phyloP scores from a whole-genome alignment of 1,140 invertebrate species.

The Drosophila parabipectinata region DNA sequence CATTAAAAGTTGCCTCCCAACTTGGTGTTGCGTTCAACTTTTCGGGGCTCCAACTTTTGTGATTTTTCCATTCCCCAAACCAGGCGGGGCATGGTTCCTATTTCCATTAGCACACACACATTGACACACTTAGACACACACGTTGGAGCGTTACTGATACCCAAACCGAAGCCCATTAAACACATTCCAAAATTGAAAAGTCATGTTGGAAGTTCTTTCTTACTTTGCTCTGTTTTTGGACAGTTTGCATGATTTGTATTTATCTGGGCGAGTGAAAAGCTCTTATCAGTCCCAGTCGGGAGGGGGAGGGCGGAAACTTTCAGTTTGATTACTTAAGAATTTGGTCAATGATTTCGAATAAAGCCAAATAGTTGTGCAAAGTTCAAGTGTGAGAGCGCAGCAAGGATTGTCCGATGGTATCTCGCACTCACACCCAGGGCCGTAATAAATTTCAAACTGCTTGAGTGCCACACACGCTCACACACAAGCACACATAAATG shows the following conservation, averaged over 20 bases:
- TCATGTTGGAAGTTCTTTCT: constrained; percentile 48
- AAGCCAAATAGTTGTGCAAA: constrained; percentile 48
- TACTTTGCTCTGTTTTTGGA: constrained; percentile 31
- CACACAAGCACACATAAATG: constrained; percentile 14
- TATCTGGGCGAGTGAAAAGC: constrained; percentile 71
- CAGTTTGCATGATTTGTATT: constrained; percentile 78
- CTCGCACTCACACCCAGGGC: constrained; percentile 14
- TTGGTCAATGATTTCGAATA: constrained; percentile 51
- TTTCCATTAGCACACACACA: constrained; percentile 32
- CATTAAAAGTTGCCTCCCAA: constrained; percentile 43
- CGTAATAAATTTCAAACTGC: constrained; percentile 53
- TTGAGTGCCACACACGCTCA: constrained; percentile 24
- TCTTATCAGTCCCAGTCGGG: constrained; percentile 50
- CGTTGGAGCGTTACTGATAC: constrained; percentile 16
- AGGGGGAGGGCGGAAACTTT: constrained; percentile 41
- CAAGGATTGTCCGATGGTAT: constrained; percentile 23
- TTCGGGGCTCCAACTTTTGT: constrained; percentile 27
- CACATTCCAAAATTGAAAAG: constrained; percentile 76
- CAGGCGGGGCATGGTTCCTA: neutral
- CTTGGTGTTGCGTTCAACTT: constrained; percentile 14
- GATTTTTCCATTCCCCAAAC: constrained; percentile 6
- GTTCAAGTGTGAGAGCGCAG: constrained; percentile 36
- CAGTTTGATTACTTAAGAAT: constrained; percentile 69
- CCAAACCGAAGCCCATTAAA: constrained; percentile 63
- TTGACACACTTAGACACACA: constrained; percentile 14